Evolutionary conservation across 2,797 vertebrate species (phyloP).

Genomic region (Melanotaenia pygmaea): DNA sequence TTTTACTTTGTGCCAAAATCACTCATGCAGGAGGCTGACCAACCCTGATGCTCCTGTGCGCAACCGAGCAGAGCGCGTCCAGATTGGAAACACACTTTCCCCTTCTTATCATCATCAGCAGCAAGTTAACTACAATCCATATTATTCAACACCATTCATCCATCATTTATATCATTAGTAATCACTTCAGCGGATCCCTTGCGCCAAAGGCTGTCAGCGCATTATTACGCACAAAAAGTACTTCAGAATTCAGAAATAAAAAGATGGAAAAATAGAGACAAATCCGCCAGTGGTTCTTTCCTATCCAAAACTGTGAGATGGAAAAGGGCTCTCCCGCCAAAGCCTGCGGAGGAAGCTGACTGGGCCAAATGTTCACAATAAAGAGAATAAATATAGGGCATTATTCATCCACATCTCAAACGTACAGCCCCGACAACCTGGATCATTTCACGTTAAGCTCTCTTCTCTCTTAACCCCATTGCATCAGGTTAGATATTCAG

Average conservation of each 20-base stretch:
- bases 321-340: conserved; percentile 88
- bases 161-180: conserved; percentile 12
- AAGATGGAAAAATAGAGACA: conserved; percentile 45
- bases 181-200: neutral
- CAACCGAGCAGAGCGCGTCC: conserved; percentile 42
- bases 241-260: conserved; percentile 35
- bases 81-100: conserved; percentile 45
- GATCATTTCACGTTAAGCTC: conserved; percentile 55
- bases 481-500: conserved; percentile 59
- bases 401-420: conserved; percentile 70
- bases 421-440: conserved; percentile 69
- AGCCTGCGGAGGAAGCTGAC: conserved; percentile 77
- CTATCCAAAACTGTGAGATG: conserved; percentile 77
- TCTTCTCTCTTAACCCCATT: conserved; percentile 60
- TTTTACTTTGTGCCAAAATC: conserved; percentile 46
- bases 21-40: conserved; percentile 51
- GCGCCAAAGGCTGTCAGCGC: conserved; percentile 46
- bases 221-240: conserved; percentile 58
- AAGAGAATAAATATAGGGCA: conserved; percentile 78
- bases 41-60: conserved; percentile 54
- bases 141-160: conserved; percentile 11
- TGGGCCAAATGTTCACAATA: conserved; percentile 85
- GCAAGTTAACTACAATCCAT: conserved; percentile 6
- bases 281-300: conserved; percentile 54
- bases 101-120: conserved; percentile 28